Evolutionary conservation across 1,140 invertebrate species (phyloP).

Genomic region (Drosophila pachea): DNA sequence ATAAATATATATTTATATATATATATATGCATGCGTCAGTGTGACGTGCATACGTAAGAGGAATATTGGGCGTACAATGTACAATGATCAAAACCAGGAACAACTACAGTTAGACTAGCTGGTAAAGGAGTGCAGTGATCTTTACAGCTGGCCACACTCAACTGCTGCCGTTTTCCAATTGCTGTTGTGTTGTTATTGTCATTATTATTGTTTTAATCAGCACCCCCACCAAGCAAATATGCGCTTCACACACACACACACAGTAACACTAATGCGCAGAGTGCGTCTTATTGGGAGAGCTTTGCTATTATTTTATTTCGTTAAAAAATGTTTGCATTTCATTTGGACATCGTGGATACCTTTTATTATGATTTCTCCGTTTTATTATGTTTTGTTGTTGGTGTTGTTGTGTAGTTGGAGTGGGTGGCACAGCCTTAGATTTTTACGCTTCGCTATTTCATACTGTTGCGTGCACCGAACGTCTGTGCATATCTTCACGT

Average conservation of each 20-base stretch:
- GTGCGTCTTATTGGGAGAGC: constrained; percentile 31
- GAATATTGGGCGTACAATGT: constrained; percentile 25
- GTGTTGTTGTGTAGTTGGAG: constrained; percentile 40
- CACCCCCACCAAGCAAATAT: constrained; percentile 26
- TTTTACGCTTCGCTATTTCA: constrained; percentile 68
- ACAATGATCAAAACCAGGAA: constrained; percentile 4
- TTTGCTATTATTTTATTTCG: constrained; percentile 38
- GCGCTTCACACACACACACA: constrained; percentile 15
- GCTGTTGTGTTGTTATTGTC: constrained; percentile 25
- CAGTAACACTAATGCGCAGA: constrained; percentile 22
- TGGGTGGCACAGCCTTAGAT: constrained; percentile 58
- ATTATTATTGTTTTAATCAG: constrained; percentile 33
- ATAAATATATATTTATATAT: neutral
- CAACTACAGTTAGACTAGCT: constrained; percentile 14
- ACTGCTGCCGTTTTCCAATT: constrained; percentile 18
- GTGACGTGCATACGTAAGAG: constrained; percentile 29
- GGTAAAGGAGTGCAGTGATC: constrained; percentile 18
- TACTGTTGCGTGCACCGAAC: constrained; percentile 60
- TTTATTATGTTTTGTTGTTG: constrained; percentile 36
- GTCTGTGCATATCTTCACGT: constrained; percentile 54
- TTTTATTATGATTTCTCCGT: constrained; percentile 47
- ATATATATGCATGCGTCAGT: neutral
- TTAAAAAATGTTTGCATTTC: constrained; percentile 26
- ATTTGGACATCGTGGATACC: constrained; percentile 24
- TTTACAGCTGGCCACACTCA: constrained; percentile 16